Conservation (phyloP, 2,113 vertebrate species). For the Cathartes aura region DNA sequence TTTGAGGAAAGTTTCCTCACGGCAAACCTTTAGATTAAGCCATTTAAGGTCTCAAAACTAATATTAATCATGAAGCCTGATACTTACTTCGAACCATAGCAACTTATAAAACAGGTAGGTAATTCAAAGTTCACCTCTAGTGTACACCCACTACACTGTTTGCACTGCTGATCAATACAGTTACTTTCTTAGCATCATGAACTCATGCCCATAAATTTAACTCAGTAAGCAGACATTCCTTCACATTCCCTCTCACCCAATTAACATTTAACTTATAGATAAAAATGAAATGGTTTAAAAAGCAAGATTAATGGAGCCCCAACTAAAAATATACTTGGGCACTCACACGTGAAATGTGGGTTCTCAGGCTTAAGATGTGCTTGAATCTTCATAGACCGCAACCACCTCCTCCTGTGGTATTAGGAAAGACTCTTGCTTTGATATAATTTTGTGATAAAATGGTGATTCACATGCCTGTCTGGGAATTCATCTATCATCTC, state of each 20-base stretch:
- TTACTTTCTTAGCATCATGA: neutral
- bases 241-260: neutral
- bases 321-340: neutral
- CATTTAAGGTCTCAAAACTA: no score
- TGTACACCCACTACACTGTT: no score
- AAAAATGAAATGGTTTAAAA: neutral
- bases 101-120: neutral
- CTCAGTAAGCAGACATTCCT: neutral
- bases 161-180: neutral
- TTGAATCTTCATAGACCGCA: neutral
- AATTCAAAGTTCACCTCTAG: neutral
- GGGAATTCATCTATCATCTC: neutral
- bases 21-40: no score
- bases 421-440: neutral
- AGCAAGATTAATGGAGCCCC: neutral
- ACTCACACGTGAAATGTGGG: neutral
- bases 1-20: no score
- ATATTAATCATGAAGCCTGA: no score
- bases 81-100: no score
- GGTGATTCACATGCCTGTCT: neutral
- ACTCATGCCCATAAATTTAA: neutral
- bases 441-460: neutral
- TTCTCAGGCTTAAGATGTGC: neutral
- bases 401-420: neutral
- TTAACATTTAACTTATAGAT: neutral